A percentile compares a stretch with the other conserved stretches of the same genome.
Conservation (phyloP, 2,888 invertebrate genomes). For the Pelosia muscerda region DNA sequence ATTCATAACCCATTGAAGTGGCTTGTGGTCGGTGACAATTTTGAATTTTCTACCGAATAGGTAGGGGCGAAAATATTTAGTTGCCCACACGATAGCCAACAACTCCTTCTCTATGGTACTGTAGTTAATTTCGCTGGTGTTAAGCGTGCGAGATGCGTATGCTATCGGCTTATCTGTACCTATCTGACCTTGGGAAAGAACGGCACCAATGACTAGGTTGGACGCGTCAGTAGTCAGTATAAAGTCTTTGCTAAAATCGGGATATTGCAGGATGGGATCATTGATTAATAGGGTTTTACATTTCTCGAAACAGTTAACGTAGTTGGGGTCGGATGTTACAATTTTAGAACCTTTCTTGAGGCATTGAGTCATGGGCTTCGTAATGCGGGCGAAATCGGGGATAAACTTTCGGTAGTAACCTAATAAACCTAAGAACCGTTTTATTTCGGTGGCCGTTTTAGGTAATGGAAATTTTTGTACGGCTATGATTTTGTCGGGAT, state of each 20-base stretch:
- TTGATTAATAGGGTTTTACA: slow-evolving; percentile 16
- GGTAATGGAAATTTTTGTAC: slow-evolving; percentile 15
- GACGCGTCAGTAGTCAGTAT: slow-evolving; percentile 30
- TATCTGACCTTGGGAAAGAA: slow-evolving; percentile 28
- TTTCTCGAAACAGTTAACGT: slow-evolving; percentile 21
- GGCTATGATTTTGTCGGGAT: slow-evolving; percentile 14
- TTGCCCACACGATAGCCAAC: slow-evolving; percentile 19
- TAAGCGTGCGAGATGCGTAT: slow-evolving; percentile 31
- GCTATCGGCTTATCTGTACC: slow-evolving; percentile 29
- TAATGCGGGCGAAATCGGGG: background rate
- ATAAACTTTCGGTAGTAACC: background rate
- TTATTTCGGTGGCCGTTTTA: slow-evolving; percentile 6
- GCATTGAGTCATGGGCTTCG: slow-evolving; percentile 2
- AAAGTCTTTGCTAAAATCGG: slow-evolving; percentile 21
- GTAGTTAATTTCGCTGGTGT: slow-evolving; percentile 28
- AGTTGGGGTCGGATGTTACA: background rate
- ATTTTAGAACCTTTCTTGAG: background rate
- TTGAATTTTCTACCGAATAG: slow-evolving; percentile 27
- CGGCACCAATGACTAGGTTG: slow-evolving; percentile 26
- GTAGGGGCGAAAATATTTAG: slow-evolving; percentile 24
- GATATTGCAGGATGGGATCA: slow-evolving; percentile 21
- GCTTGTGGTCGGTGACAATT: slow-evolving; percentile 29
- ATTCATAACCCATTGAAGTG: slow-evolving; percentile 31
- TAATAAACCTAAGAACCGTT: slow-evolving; percentile 9
- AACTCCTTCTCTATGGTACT: slow-evolving; percentile 28